phyloP scores from a whole-genome alignment of 1,140 invertebrate species.

The Trichoplusia ni region DNA sequence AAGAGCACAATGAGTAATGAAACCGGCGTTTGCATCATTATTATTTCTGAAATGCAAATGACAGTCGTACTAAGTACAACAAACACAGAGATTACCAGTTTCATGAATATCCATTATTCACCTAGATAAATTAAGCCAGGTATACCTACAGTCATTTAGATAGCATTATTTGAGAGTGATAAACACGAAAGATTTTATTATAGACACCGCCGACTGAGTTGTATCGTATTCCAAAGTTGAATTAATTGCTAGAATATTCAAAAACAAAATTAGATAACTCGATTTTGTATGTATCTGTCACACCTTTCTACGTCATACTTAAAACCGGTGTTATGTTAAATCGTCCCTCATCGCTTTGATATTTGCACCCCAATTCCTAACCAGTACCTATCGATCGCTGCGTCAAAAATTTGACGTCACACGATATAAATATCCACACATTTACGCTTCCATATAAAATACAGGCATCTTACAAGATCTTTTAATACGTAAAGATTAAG shows the following conservation, averaged over 20 bases:
- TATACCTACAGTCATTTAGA: not conserved
- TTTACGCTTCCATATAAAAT: not conserved
- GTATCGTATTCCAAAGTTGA: slow-evolving; percentile 4
- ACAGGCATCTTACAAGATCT: slow-evolving; percentile 16
- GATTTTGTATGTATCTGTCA: not conserved
- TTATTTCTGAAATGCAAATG: slow-evolving; percentile 4
- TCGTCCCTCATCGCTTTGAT: slow-evolving; percentile 11
- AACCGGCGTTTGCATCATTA: no score
- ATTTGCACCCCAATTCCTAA: slow-evolving; percentile 16
- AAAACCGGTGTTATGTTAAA: slow-evolving; percentile 11
- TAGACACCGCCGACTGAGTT: not conserved
- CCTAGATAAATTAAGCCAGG: not conserved
- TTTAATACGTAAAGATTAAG: slow-evolving; percentile 29
- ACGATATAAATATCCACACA: not conserved
- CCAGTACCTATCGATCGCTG: not conserved
- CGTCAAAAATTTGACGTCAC: slow-evolving; percentile 5
- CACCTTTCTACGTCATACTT: not conserved
- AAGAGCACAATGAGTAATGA: not conserved
- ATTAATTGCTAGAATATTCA: not conserved
- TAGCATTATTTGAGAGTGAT: slow-evolving; percentile 8
- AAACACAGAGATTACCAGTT: slow-evolving; percentile 14
- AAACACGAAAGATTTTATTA: slow-evolving; percentile 5
- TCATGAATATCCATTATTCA: slow-evolving; percentile 21
- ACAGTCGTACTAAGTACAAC: slow-evolving; percentile 1
- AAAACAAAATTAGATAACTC: slow-evolving; percentile 7